Evolutionary conservation across 2,113 vertebrate genomes (phyloP).

Genomic region (Bos taurus): DNA sequence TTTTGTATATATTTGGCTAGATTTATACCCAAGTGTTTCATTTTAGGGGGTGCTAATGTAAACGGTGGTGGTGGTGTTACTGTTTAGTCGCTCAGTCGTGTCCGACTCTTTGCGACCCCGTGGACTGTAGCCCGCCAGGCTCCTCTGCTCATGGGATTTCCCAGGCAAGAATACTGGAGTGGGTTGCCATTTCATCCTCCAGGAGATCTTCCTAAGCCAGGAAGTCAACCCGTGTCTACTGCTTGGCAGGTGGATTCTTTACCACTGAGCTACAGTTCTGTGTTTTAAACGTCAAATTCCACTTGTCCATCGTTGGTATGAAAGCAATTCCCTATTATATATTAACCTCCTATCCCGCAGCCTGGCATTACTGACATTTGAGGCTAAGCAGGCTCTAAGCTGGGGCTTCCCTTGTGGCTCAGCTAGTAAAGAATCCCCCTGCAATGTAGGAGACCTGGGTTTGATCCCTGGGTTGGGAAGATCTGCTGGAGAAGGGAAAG

Average conservation of each 20-base stretch:
- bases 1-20: not conserved
- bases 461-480: not conserved
- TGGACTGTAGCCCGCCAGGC: not conserved
- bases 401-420: not conserved
- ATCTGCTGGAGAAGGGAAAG: not conserved
- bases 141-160: not conserved
- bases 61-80: not conserved
- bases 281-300: not conserved
- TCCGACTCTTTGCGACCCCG: rapidly evolving
- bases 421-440: not conserved
- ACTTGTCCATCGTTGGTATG: not conserved
- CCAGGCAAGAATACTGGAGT: not conserved
- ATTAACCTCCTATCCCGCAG: not conserved
- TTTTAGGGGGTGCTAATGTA: not conserved
- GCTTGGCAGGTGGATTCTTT: not conserved
- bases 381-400: not conserved
- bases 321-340: not conserved
- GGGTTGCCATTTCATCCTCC: not conserved
- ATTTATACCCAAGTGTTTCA: not conserved
- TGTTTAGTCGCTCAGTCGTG: rapidly evolving
- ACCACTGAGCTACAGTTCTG: not conserved
- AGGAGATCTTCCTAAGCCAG: not conserved
- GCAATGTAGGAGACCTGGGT: not conserved
- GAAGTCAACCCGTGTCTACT: not conserved
- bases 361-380: not conserved